A percentile compares a stretch with the other conserved stretches of the same genome.
These are phyloP conservation scores for Petrolisthes cinctipes DNA, from an alignment of 2,888 invertebrate species.

Conservation along the genomic window DNA sequence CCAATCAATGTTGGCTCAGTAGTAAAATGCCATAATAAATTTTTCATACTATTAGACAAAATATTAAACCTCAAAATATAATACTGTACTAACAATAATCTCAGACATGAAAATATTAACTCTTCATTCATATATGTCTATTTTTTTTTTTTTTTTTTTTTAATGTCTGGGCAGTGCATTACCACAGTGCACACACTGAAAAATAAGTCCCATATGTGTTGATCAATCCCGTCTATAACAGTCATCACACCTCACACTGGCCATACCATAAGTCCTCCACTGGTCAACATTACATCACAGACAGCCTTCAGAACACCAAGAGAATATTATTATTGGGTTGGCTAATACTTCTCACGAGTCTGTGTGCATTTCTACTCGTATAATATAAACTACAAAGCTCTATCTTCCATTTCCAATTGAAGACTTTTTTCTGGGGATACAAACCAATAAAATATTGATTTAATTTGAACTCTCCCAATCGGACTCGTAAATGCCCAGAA, in stretches of 20 bases:
- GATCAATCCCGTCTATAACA: no score
- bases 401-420: slow-evolving; percentile 27
- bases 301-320: slow-evolving; percentile 30
- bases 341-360: not conserved
- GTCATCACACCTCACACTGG: not conserved
- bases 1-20: not conserved
- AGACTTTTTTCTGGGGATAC: slow-evolving; percentile 37
- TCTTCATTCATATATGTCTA: not conserved
- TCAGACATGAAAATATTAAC: slow-evolving; percentile 7
- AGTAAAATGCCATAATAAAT: not conserved
- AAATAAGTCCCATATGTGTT: not conserved
- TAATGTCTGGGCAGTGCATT: slow-evolving; percentile 28
- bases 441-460: slow-evolving; percentile 29
- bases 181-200: slow-evolving; percentile 35
- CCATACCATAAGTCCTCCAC: not conserved
- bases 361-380: slow-evolving; percentile 30
- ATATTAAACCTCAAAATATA: slow-evolving; percentile 8
- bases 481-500: slow-evolving; percentile 30
- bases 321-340: not conserved
- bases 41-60: slow-evolving; percentile 16
- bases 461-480: slow-evolving; percentile 27
- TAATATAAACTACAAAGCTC: slow-evolving; percentile 24
- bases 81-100: not conserved
- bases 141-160: not conserved
- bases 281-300: slow-evolving; percentile 35